Conservation (phyloP, 2,888 invertebrate genomes). For the Campoplex capitator region DNA sequence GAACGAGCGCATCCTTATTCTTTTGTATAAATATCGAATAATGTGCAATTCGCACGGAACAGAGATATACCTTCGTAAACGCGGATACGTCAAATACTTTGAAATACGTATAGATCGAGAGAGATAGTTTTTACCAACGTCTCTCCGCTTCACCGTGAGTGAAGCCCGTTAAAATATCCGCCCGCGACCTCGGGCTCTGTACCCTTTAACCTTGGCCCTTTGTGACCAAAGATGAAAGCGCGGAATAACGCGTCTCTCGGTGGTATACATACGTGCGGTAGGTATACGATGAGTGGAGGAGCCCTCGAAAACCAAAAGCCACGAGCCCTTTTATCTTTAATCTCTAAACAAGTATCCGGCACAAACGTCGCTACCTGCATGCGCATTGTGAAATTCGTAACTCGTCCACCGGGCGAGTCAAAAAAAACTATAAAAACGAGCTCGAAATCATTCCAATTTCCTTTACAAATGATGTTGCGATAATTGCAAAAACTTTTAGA, state of each 20-base stretch:
- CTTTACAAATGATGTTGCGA: no score
- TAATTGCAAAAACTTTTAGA: no score
- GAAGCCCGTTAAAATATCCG: conserved; percentile 51
- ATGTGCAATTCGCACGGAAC: background rate
- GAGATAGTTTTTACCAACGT: background rate
- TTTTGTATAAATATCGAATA: conserved; percentile 6
- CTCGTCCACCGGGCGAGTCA: no score
- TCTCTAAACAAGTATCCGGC: no score
- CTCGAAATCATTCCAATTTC: no score
- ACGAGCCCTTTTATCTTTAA: no score
- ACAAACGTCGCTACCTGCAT: no score
- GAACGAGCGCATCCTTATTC: conserved; percentile 27
- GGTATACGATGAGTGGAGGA: background rate
- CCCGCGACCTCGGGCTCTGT: conserved; percentile 32
- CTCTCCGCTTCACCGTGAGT: conserved; percentile 35
- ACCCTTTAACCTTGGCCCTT: conserved; percentile 55
- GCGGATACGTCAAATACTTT: background rate
- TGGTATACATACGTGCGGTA: background rate
- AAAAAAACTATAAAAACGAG: no score
- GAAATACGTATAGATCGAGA: background rate
- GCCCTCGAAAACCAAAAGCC: conserved; percentile 1
- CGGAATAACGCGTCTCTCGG: conserved; percentile 17
- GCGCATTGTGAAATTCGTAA: background rate
- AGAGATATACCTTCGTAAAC: conserved; percentile 5
- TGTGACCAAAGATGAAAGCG: conserved; percentile 38